phyloP scores from a whole-genome alignment of 2,888 invertebrate species.

The Drosophila quinaria region DNA sequence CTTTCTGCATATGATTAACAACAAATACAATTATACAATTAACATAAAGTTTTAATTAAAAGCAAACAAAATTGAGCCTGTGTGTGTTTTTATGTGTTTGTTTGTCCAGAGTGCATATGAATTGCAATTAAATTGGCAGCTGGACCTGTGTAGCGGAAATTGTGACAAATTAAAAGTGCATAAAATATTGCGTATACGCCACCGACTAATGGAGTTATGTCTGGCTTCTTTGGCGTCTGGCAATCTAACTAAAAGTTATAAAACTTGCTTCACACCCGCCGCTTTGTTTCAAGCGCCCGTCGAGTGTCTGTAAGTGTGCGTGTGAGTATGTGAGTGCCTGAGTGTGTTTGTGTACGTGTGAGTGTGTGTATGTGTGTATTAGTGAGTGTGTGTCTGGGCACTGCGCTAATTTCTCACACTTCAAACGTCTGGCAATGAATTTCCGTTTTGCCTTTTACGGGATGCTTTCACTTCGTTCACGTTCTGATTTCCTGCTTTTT shows the following conservation, averaged over 20 bases:
- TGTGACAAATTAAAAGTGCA: conserved; percentile 61
- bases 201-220: conserved; percentile 20
- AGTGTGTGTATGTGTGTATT: conserved; percentile 18
- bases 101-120: conserved; percentile 1
- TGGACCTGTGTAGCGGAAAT: conserved; percentile 57
- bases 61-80: conserved; percentile 21
- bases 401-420: conserved; percentile 79
- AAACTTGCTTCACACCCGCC: conserved; percentile 19
- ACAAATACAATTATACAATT: conserved; percentile 47
- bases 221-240: conserved; percentile 16
- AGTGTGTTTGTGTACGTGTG: conserved; percentile 5
- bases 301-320: conserved; percentile 7
- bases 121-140: conserved; percentile 42
- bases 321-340: conserved; percentile 10
- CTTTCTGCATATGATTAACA: conserved; percentile 53
- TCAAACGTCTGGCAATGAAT: conserved; percentile 75
- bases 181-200: conserved; percentile 60
- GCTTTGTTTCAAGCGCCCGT: conserved; percentile 33
- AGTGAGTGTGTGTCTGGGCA: conserved; percentile 48
- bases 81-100: conserved; percentile 1
- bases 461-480: conserved; percentile 55
- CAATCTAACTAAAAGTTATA: conserved; percentile 43
- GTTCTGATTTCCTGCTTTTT: conserved; percentile 64
- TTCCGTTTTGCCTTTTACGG: conserved; percentile 63
- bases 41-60: conserved; percentile 39